Evolutionary conservation across 1,140 invertebrate species (phyloP), one percentile per base, ranked within the genome.

Genomic region (Drosophila bocki): DNA sequence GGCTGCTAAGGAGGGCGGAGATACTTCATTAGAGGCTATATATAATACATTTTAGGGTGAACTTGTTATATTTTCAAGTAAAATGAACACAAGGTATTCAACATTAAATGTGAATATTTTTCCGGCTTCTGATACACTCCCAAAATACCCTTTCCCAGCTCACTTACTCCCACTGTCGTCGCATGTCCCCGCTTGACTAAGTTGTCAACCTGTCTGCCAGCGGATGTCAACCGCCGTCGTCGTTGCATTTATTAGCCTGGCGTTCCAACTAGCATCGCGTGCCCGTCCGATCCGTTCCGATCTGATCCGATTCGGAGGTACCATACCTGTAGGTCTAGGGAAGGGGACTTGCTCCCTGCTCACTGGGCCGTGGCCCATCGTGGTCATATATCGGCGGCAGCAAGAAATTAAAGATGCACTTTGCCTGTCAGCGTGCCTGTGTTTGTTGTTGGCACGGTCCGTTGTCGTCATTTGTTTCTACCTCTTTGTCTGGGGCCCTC

Each of bases 321-420:
- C 39, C 61, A 19, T 53, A 42, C 39, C 61, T 37, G 42, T 32
- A 2, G 26, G 7, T 17, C 5, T 32, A 7, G 50, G 50, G 51
- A n/a, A 51, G 65, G 44, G 58, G 44, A 41, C 51, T 4, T 32
- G 19, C 37, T 71, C n/a, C 32, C 61, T 84, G 81, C 45, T 61
- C 85, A 88, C 84, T 88, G 74, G 81, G 76, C 65, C 85, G 56
- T 87, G 74, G 48, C 64, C 47, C 75, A 72, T 53, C 67, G 62
- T 57, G 51, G 62, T 64, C 62, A 50, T 48, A 59, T 42, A 70
- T 69, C 77, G 71, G 44, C 67, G 54, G 54, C 61, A 72, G 29
- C 47, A 39, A 64, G 74, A 90, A 90, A 87, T 87, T 90, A 87
- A 85, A 88, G 85, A 90, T 88, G 85, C 85, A 79, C 67, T 78